phyloP scores from a whole-genome alignment of 92 coral and sea anemone species.

The Scolanthus callimorphus region DNA sequence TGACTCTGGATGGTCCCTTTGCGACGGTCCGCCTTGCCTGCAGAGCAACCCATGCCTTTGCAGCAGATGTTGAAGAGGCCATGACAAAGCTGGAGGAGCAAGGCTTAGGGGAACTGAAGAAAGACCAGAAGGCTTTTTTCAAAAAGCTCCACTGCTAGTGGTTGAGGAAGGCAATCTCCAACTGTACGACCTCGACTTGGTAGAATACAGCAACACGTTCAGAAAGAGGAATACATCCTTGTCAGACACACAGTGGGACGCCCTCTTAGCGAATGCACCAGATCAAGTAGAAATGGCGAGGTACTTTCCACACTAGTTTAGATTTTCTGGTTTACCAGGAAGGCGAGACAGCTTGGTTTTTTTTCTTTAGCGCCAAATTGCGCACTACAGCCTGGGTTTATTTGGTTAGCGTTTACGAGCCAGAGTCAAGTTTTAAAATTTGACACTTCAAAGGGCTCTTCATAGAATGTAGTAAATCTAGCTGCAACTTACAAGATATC shows the following conservation, averaged over 20 bases:
- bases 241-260: slow-evolving; percentile 2
- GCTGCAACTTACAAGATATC: too few relatives aligned
- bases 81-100: slow-evolving; percentile 12
- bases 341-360: too few relatives aligned
- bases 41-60: not conserved
- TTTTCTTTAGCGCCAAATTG: too few relatives aligned
- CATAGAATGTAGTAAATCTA: too few relatives aligned
- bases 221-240: slow-evolving; percentile 3
- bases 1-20: slow-evolving; percentile 10
- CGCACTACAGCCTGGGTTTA: too few relatives aligned
- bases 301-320: too few relatives aligned
- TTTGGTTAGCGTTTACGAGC: too few relatives aligned
- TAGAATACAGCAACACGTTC: not conserved
- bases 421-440: too few relatives aligned
- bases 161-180: slow-evolving; percentile 8
- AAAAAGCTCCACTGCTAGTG: not conserved
- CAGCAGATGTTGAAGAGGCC: not conserved
- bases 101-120: not conserved
- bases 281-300: too few relatives aligned
- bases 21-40: slow-evolving; percentile 1
- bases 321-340: too few relatives aligned
- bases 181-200: slow-evolving; percentile 1
- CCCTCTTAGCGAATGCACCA: slow-evolving; percentile 7
- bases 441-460: too few relatives aligned
- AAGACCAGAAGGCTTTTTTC: slow-evolving; percentile 9